Evolutionary conservation across 2,888 invertebrate genomes (phyloP).

Genomic region (Taenaris catops): DNA sequence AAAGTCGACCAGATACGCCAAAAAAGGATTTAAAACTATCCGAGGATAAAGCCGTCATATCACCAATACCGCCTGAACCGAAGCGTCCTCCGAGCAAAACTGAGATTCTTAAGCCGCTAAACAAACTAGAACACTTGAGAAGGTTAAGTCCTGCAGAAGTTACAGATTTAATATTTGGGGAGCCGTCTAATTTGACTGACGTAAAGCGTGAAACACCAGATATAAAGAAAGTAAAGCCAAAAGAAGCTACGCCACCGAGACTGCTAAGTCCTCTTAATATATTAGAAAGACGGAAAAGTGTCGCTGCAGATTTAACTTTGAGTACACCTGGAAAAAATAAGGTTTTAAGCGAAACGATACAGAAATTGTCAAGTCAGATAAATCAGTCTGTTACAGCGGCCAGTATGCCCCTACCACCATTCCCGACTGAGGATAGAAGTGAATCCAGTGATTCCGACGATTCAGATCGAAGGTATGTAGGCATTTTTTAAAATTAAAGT

Average conservation of each 20-base stretch:
- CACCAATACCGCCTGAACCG: conserved; percentile 33
- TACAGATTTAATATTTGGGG: conserved; percentile 58
- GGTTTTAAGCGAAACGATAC: conserved; percentile 82
- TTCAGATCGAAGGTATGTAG: conserved; percentile 57
- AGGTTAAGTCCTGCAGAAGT: conserved; percentile 42
- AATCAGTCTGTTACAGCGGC: conserved; percentile 61
- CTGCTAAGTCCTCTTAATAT: conserved; percentile 59
- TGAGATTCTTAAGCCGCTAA: conserved; percentile 37
- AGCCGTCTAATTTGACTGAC: conserved; percentile 55
- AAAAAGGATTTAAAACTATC: conserved; percentile 39
- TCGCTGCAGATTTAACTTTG: conserved; percentile 58
- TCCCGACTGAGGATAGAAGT: conserved; percentile 56
- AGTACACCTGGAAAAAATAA: conserved; percentile 70
- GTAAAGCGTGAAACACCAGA: conserved; percentile 50
- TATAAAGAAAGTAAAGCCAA: conserved; percentile 52
- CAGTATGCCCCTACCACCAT: conserved; percentile 48
- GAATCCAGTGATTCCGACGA: conserved; percentile 72
- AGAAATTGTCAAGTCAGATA: conserved; percentile 78
- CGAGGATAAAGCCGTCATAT: conserved; percentile 28
- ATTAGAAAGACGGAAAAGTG: conserved; percentile 62
- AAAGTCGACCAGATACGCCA: conserved; percentile 47
- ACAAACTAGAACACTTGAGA: conserved; percentile 44
- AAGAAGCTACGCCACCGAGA: conserved; percentile 51
- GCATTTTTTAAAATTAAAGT: neutral
- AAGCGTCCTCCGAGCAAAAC: conserved; percentile 39